A percentile compares a stretch with the other conserved stretches of the same genome.
Evolutionary conservation across 2,888 invertebrate species (phyloP).

Genomic region (Exocentrus adspersus): DNA sequence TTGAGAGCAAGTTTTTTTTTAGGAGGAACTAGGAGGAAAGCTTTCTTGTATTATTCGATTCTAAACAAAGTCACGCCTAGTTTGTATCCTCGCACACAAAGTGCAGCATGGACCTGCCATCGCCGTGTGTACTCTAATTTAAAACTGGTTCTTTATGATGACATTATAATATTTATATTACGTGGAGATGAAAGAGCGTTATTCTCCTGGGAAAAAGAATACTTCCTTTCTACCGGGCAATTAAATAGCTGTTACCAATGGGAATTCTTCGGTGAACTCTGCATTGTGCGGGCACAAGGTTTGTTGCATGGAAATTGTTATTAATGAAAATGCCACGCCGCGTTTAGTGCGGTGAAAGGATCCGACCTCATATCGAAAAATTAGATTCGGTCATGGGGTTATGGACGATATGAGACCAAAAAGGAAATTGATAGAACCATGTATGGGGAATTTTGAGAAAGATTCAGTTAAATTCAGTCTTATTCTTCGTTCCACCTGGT

Average conservation of each 20-base stretch:
- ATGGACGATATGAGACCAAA: too few species aligned
- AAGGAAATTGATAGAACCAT: too few species aligned
- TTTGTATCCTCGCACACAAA: too few species aligned
- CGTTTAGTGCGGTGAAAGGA: not conserved
- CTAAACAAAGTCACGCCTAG: too few species aligned
- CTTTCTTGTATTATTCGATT: too few species aligned
- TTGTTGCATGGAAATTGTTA: constrained; percentile 16
- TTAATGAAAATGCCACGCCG: not conserved
- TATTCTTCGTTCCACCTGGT: not conserved
- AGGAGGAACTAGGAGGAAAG: too few species aligned
- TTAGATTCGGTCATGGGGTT: too few species aligned
- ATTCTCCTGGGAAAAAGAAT: constrained; percentile 50
- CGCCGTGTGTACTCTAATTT: constrained; percentile 29
- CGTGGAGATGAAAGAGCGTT: constrained; percentile 49
- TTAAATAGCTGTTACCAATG: constrained; percentile 34
- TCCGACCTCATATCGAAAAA: too few species aligned
- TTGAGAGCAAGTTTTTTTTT: too few species aligned
- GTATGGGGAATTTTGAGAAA: not conserved
- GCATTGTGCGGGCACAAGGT: constrained; percentile 12
- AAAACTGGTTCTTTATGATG: constrained; percentile 50
- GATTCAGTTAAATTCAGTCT: not conserved
- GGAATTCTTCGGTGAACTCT: constrained; percentile 22
- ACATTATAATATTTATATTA: constrained; percentile 47
- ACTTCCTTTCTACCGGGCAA: constrained; percentile 44
- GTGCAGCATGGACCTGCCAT: too few species aligned